Conservation (phyloP, 1,140 invertebrate species). For the Trichomalopsis sarcophagae region DNA sequence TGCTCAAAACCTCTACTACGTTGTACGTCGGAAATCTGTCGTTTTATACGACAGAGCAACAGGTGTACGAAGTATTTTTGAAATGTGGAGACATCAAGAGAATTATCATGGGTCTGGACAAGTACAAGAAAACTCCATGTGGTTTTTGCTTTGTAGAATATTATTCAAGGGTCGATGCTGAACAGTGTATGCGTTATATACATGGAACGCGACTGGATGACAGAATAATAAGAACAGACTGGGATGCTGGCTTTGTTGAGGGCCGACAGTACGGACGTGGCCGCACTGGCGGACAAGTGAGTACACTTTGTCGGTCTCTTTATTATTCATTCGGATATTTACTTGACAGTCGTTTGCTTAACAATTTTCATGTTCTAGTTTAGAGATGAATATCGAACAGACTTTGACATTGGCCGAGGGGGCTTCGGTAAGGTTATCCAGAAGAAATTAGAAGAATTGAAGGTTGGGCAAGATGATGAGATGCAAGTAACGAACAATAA, state of each 20-base stretch:
- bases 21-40: slow-evolving; percentile 98
- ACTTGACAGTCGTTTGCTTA: too few relatives aligned
- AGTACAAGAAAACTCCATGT: slow-evolving; percentile 98
- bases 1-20: slow-evolving; percentile 85
- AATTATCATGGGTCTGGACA: slow-evolving; percentile 98
- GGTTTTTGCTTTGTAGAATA: slow-evolving; percentile 99
- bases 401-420: slow-evolving; percentile 96
- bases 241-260: slow-evolving; percentile 99
- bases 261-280: slow-evolving; percentile 98
- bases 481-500: slow-evolving; percentile 29
- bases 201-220: slow-evolving; percentile 98
- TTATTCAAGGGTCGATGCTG: slow-evolving; percentile 91
- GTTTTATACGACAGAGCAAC: slow-evolving; percentile 99
- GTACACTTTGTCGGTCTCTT: too few relatives aligned
- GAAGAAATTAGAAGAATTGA: slow-evolving; percentile 80
- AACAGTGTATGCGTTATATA: slow-evolving; percentile 96
- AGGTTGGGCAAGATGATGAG: slow-evolving; percentile 41
- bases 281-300: slow-evolving; percentile 97
- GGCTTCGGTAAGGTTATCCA: slow-evolving; percentile 97
- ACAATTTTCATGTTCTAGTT: too few relatives aligned
- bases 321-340: too few relatives aligned
- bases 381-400: slow-evolving; percentile 95
- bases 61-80: slow-evolving; percentile 98
- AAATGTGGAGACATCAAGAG: slow-evolving; percentile 96
- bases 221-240: slow-evolving; percentile 97